phyloP scores from a whole-genome alignment of 2,797 vertebrate genomes.

The Lindbergichthys nudifrons region DNA sequence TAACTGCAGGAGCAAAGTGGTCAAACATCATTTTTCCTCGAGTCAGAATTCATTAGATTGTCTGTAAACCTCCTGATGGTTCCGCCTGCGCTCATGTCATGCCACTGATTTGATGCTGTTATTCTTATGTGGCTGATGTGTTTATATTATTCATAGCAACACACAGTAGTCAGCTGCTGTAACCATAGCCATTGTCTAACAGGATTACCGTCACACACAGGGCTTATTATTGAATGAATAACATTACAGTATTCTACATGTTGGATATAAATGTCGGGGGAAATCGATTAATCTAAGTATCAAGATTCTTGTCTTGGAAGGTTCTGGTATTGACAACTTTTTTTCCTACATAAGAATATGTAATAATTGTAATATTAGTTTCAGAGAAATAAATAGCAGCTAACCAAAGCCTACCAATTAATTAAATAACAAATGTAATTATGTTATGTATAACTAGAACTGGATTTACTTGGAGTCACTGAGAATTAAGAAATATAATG shows the following conservation, averaged over 20 bases:
- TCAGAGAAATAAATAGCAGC: too few species aligned
- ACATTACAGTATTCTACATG: slow-evolving; percentile 5
- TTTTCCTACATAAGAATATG: too few species aligned
- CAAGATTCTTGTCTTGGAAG: too few species aligned
- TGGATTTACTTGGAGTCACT: too few species aligned
- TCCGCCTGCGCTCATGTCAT: slow-evolving; percentile 33
- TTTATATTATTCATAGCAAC: slow-evolving; percentile 33
- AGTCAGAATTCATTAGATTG: slow-evolving; percentile 47
- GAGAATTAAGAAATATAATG: too few species aligned
- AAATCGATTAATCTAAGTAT: too few species aligned
- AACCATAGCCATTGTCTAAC: slow-evolving; percentile 16
- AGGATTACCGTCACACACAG: slow-evolving; percentile 23
- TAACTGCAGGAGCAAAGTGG: slow-evolving; percentile 52
- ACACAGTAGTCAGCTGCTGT: slow-evolving; percentile 15
- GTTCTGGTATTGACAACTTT: too few species aligned
- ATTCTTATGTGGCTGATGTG: slow-evolving; percentile 22
- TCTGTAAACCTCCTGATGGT: slow-evolving; percentile 46
- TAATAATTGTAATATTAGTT: too few species aligned
- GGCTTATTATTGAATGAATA: slow-evolving; percentile 14
- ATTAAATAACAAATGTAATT: too few species aligned
- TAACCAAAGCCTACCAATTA: too few species aligned
- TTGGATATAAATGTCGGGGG: too few species aligned
- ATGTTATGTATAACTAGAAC: too few species aligned
- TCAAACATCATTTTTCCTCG: slow-evolving; percentile 44
- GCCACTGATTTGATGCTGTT: slow-evolving; percentile 30